These are phyloP conservation scores for Microtus pennsylvanicus DNA, from an alignment of 2,113 vertebrate species.

Conservation along the genomic window DNA sequence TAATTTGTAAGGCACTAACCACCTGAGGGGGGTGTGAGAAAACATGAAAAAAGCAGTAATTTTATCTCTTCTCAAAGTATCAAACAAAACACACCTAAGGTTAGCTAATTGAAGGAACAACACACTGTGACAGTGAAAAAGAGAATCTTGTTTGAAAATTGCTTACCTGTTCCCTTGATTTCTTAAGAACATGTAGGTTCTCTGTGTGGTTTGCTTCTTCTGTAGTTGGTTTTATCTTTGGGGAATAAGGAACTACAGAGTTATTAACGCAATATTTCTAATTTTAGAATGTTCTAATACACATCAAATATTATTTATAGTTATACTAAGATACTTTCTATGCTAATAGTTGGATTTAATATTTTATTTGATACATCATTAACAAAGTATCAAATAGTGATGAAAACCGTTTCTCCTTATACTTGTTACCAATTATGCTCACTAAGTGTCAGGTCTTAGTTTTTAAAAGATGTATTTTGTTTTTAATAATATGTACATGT, in stretches of 20 bases:
- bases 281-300: background rate
- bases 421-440: background rate
- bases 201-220: slow-evolving; percentile 47
- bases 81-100: slow-evolving; percentile 1
- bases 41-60: background rate
- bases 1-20: background rate
- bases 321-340: background rate
- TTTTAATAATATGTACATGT: background rate
- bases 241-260: slow-evolving; percentile 72
- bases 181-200: slow-evolving; percentile 57
- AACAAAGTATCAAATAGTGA: background rate
- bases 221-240: slow-evolving; percentile 62
- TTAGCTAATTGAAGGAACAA: no score
- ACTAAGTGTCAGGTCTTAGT: background rate
- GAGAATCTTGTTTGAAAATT: slow-evolving; percentile 50
- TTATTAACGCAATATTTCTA: background rate
- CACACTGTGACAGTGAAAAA: background rate
- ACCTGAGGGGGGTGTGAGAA: background rate
- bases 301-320: background rate
- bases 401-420: background rate
- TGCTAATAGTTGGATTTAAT: no score
- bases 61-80: slow-evolving; percentile 60
- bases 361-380: background rate
- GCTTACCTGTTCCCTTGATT: slow-evolving; percentile 55
- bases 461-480: background rate